Evolutionary conservation across 1,140 invertebrate species (phyloP), one percentile per base, ranked within the genome.

Genomic region (Diorhabda sublineata): DNA sequence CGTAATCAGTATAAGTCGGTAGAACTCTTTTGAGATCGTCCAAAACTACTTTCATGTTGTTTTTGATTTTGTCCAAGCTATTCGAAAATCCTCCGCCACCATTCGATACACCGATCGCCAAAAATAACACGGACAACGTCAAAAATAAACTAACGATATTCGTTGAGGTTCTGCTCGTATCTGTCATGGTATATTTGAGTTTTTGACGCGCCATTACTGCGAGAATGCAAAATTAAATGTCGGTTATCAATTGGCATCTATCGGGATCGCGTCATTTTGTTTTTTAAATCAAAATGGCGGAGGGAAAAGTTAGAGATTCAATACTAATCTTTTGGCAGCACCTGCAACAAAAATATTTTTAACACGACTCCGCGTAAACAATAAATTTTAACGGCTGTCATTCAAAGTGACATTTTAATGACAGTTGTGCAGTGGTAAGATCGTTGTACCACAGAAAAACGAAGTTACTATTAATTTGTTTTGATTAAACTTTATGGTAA

Each of bases 1-100:
- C 81, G 60, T 83, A 72, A 7, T 75, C 73, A 1, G 81, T 81
- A 72, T 84, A 87, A n/a, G 74, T 78, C 44, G 84, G 76, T 7
- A 80, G 76, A 58, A 82, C 79, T 57, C 79, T 76, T 7, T 73
- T 67, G 71, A 86, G 79, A 65, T 79, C 76, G 59, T 79, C 76
- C 8, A 86, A 74, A 45, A 84, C 83, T 7, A 78, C 78, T 71
- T 84, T 79, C 61, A 86, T 74, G 66, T 83, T 81, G 65, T 82
- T 79, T 70, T 81, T 83, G 56, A 85, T 82, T 43, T 73, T 77
- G 47, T 76, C 77, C 58, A 82, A 81, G 56, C 74, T 75, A 44
- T 76, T 76, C 6, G 76, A 72, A 62, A 80, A 78, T 73, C 71
- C 71, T n/a, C 74, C 72, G 71, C 71, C 70, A 26, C 74, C 72